Conservation (phyloP, 1,140 invertebrate species). For the Neelides sp. region DNA sequence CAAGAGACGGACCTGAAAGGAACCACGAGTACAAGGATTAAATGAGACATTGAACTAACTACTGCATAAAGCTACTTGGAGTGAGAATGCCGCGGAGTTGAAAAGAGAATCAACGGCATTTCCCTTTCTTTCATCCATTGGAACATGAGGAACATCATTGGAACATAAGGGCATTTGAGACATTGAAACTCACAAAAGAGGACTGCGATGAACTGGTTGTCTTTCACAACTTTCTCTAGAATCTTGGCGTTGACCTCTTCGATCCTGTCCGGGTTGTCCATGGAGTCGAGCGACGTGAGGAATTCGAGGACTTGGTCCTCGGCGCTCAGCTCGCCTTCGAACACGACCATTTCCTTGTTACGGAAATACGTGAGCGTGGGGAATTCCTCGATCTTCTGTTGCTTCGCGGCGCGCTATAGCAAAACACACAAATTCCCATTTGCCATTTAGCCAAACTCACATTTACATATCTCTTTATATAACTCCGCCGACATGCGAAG, state of each 20-base stretch:
- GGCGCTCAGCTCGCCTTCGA: slow-evolving; percentile 82
- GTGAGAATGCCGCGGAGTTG: not conserved
- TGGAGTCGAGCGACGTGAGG: slow-evolving; percentile 79
- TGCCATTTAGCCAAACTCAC: too few species aligned
- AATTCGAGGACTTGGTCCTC: slow-evolving; percentile 85
- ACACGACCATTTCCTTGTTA: slow-evolving; percentile 67
- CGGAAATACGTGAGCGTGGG: slow-evolving; percentile 87
- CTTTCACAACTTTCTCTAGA: slow-evolving; percentile 77
- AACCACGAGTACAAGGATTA: not conserved
- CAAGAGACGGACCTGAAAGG: not conserved
- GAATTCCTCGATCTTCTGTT: slow-evolving; percentile 85
- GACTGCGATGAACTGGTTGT: slow-evolving; percentile 81
- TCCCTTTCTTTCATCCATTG: not conserved
- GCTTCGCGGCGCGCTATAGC: slow-evolving; percentile 80
- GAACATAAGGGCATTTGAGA: not conserved
- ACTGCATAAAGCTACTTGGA: not conserved
- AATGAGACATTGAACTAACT: not conserved
- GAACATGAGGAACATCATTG: not conserved
- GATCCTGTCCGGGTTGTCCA: slow-evolving; percentile 87
- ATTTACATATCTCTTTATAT: too few species aligned
- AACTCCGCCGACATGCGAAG: too few species aligned
- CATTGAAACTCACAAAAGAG: slow-evolving; percentile 82
- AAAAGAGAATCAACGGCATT: too few species aligned
- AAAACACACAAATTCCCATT: too few species aligned
- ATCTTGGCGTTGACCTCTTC: slow-evolving; percentile 90